phyloP scores from a whole-genome alignment of 2,113 vertebrate genomes.

The Scytalopus superciliaris region DNA sequence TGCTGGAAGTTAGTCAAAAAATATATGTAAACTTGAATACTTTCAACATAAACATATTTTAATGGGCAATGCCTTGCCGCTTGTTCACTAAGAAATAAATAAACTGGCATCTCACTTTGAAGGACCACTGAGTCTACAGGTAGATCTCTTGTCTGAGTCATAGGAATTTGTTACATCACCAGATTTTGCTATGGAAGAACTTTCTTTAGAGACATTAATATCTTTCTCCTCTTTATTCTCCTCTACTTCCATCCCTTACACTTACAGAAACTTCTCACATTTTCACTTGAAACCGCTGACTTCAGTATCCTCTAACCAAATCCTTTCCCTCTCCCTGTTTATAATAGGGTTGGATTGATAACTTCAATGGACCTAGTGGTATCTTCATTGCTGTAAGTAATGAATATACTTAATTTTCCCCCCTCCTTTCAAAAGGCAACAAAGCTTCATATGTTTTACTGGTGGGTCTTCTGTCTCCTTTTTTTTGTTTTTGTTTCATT shows the following conservation, averaged over 20 bases:
- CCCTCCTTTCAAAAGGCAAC: not conserved
- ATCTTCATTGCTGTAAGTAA: slow-evolving; percentile 96
- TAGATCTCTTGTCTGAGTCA: not conserved
- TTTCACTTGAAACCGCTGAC: not conserved
- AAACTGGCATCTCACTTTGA: not conserved
- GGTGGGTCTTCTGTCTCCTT: slow-evolving; percentile 43
- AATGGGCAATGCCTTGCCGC: not conserved
- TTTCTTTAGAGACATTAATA: not conserved
- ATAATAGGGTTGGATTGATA: slow-evolving; percentile 96
- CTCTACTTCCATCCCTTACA: not conserved
- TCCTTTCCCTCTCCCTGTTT: not conserved
- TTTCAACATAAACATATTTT: not conserved
- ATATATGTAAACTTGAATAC: not conserved
- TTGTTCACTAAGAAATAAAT: not conserved
- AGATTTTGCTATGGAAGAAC: not conserved
- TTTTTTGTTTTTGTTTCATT: slow-evolving; percentile 44
- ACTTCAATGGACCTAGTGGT: slow-evolving; percentile 97
- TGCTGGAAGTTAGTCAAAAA: not conserved
- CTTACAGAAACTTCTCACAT: not conserved
- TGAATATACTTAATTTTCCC: not conserved
- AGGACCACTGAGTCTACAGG: not conserved
- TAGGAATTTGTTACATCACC: not conserved
- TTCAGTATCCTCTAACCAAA: not conserved
- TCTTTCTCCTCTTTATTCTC: not conserved
- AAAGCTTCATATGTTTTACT: slow-evolving; percentile 33